These are phyloP conservation scores for Cheirogaleus major DNA, from an alignment of 2,797 vertebrate genomes.

Conservation along the genomic window DNA sequence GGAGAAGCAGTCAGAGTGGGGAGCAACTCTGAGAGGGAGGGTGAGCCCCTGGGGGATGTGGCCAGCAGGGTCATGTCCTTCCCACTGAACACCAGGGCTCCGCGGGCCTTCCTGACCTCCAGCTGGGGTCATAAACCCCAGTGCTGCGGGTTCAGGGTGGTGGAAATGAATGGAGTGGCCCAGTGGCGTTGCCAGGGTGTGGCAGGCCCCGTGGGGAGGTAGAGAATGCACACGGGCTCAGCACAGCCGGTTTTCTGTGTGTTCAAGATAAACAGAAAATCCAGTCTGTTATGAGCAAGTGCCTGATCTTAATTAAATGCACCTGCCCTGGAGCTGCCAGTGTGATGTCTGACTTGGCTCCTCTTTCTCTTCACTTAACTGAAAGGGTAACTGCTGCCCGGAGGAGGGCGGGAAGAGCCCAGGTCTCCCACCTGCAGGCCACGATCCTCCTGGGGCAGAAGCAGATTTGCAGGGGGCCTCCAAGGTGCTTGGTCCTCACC, in stretches of 20 bases:
- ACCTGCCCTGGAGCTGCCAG: background rate
- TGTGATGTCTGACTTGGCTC: background rate
- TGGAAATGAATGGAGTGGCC: background rate
- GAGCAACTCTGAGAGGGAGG: background rate
- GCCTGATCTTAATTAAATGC: background rate
- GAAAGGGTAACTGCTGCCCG: background rate
- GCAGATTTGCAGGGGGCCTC: background rate
- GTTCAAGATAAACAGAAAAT: background rate
- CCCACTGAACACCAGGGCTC: background rate
- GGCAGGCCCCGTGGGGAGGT: background rate
- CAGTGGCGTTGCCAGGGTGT: background rate
- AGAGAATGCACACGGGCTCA: background rate
- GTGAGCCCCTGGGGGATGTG: background rate
- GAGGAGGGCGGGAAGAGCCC: background rate
- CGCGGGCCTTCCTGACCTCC: background rate
- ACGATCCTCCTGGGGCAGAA: background rate
- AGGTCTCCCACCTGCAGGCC: background rate
- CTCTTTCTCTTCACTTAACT: background rate
- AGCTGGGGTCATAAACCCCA: background rate
- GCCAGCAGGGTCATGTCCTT: background rate
- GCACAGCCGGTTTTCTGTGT: background rate
- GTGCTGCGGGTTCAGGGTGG: too few relatives aligned
- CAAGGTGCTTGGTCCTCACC: background rate
- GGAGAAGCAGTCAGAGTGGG: background rate
- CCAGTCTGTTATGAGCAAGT: background rate